Percentiles rank a stretch among this genome's conserved stretches.
These are phyloP conservation scores for Lycocerus yunnanus DNA, from an alignment of 2,888 invertebrate genomes.

Conservation along the genomic window DNA sequence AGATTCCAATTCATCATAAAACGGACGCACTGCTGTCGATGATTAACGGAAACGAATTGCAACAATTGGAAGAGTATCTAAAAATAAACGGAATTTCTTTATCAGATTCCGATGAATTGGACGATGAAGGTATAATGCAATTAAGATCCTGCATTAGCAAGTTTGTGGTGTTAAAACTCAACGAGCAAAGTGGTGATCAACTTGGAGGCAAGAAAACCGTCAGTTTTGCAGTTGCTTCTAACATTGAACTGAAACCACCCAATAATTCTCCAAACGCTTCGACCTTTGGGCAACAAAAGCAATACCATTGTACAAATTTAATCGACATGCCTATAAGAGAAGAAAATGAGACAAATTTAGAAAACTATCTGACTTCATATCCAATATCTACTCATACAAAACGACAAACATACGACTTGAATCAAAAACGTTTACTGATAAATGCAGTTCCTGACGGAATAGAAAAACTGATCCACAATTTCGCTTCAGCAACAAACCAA, in stretches of 20 bases:
- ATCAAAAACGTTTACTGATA: conserved; percentile 71
- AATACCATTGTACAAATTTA: conserved; percentile 63
- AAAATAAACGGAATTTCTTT: conserved; percentile 73
- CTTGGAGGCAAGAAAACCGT: conserved; percentile 72
- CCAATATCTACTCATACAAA: conserved; percentile 39
- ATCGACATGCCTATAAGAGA: conserved; percentile 69
- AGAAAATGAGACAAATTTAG: conserved; percentile 66
- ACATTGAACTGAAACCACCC: conserved; percentile 59
- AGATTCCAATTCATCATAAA: conserved; percentile 50
- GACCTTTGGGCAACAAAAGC: conserved; percentile 62
- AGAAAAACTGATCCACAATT: conserved; percentile 74
- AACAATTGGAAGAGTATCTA: conserved; percentile 72
- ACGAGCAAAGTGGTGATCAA: conserved; percentile 68
- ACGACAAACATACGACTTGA: conserved; percentile 53
- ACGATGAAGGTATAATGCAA: conserved; percentile 71
- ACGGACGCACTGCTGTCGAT: conserved; percentile 45
- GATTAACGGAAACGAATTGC: conserved; percentile 67
- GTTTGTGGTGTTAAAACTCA: conserved; percentile 71
- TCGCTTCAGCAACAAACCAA: conserved; percentile 68
- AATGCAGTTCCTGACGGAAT: conserved; percentile 76
- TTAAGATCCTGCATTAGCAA: conserved; percentile 73
- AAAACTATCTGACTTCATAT: conserved; percentile 62
- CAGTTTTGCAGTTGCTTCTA: conserved; percentile 69
- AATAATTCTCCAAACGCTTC: conserved; percentile 79
- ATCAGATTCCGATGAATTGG: conserved; percentile 69